Evolutionary conservation across 2,888 invertebrate species (phyloP), one percentile per base, ranked within the genome.

Genomic region (Hydrotaea diabolus): DNA sequence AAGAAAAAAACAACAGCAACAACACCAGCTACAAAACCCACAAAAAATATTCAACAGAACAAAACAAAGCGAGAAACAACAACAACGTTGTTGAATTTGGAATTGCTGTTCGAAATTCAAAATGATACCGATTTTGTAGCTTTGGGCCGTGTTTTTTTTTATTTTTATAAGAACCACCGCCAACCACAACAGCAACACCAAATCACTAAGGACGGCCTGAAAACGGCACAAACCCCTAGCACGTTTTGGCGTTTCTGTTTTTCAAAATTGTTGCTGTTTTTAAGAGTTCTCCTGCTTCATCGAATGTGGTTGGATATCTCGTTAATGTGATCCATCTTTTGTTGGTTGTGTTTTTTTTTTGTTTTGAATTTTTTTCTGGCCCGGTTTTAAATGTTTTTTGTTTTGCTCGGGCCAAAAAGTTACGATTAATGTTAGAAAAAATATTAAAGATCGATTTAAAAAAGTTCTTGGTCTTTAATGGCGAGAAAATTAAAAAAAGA

Each of bases 121-220:
- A 59, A 80, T 76, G 72, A 80, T 80, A 46, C n/a, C 49, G 55
- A 77, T 81, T 69, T 82, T 77, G 23, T 81, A 46, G 81, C 81
- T 66, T 39, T 11, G 17, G 64, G 77, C 73, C 59, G 31, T 81
- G n/a, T n/a, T n/a, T n/a, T n/a, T n/a, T n/a, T n/a, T n/a, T n/a
- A n/a, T n/a, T n/a, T 66, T 39, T 57, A 59, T 57, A 43, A 57
- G 57, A 19, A 36, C 23, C 13, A 21, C 11, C 15, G 39, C 49
- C 31, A 72, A 72, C 71, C 13, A 49, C 49, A n/a, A 55, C 55
- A 19, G 59, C n/a, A n/a, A 8, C 15, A 59, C 2, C 26, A 59
- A 13, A 59, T 0, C 4, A 26, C 15, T 0, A 15, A 59, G 26
- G 26, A 59, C 59, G 59, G 26, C 59, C 15, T 0, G 26, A 59